Conservation (phyloP, 2,888 invertebrate genomes). For the Drosophila vallismaia region DNA sequence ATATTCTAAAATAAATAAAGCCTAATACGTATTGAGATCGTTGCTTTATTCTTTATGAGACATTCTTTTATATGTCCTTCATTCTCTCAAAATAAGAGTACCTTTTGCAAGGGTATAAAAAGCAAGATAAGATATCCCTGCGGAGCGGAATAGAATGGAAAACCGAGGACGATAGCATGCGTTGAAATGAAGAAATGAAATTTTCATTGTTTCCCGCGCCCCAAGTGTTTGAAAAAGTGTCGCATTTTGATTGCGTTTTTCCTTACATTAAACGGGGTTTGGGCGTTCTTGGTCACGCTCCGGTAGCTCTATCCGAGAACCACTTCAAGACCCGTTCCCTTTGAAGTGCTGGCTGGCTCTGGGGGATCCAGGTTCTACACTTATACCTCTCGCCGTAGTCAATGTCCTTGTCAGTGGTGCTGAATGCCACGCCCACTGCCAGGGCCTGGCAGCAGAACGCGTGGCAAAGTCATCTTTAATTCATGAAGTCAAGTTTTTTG, state of each 20-base stretch:
- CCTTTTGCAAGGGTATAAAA: not conserved
- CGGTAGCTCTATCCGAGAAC: slow-evolving; percentile 23
- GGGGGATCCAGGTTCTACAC: slow-evolving; percentile 25
- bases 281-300: slow-evolving; percentile 55
- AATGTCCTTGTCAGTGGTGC: slow-evolving; percentile 34
- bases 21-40: too few species aligned
- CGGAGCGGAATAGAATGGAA: slow-evolving; percentile 1
- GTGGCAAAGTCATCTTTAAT: slow-evolving; percentile 71
- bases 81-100: too few species aligned
- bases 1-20: too few species aligned
- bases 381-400: slow-evolving; percentile 52
- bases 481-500: slow-evolving; percentile 62
- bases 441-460: slow-evolving; percentile 30
- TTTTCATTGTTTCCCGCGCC: slow-evolving; percentile 69
- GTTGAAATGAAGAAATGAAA: slow-evolving; percentile 74
- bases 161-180: slow-evolving; percentile 35
- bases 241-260: slow-evolving; percentile 76
- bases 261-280: slow-evolving; percentile 61
- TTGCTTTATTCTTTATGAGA: too few species aligned
- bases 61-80: too few species aligned
- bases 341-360: slow-evolving; percentile 53
- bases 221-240: slow-evolving; percentile 74
- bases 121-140: not conserved
- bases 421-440: slow-evolving; percentile 48
- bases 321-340: slow-evolving; percentile 8